These are phyloP conservation scores for Oryzaephilus surinamensis DNA, from an alignment of 1,140 invertebrate species.

Conservation along the genomic window DNA sequence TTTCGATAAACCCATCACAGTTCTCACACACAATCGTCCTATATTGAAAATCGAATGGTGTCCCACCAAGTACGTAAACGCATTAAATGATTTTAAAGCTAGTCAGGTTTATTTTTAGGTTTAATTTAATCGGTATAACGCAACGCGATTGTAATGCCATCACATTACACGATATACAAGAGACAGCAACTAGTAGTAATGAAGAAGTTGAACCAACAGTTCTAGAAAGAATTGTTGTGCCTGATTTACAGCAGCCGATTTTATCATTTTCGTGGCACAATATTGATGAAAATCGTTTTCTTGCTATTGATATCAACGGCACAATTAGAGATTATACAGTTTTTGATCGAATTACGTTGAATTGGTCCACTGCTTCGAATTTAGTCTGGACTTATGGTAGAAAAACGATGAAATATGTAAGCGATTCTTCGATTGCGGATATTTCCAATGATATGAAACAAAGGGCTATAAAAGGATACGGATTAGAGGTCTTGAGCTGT, in stretches of 20 bases:
- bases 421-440: conserved; percentile 45
- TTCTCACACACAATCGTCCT: conserved; percentile 56
- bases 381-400: conserved; percentile 65
- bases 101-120: conserved; percentile 38
- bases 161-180: conserved; percentile 72
- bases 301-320: conserved; percentile 55
- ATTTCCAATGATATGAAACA: conserved; percentile 62
- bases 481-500: conserved; percentile 53
- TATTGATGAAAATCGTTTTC: conserved; percentile 59
- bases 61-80: conserved; percentile 60
- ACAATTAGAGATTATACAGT: conserved; percentile 59
- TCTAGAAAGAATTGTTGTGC: conserved; percentile 59
- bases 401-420: conserved; percentile 48
- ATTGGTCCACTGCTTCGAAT: conserved; percentile 61
- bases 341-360: conserved; percentile 70
- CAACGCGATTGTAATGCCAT: conserved; percentile 58
- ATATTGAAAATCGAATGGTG: conserved; percentile 77
- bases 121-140: conserved; percentile 63
- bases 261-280: conserved; percentile 80
- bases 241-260: conserved; percentile 42
- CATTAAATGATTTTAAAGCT: neutral
- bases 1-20: conserved; percentile 75
- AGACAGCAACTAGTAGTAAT: conserved; percentile 49
- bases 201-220: conserved; percentile 66
- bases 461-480: conserved; percentile 65